These are phyloP conservation scores for Poeciliopsis retropinna DNA, from an alignment of 2,113 vertebrate species.

Conservation along the genomic window DNA sequence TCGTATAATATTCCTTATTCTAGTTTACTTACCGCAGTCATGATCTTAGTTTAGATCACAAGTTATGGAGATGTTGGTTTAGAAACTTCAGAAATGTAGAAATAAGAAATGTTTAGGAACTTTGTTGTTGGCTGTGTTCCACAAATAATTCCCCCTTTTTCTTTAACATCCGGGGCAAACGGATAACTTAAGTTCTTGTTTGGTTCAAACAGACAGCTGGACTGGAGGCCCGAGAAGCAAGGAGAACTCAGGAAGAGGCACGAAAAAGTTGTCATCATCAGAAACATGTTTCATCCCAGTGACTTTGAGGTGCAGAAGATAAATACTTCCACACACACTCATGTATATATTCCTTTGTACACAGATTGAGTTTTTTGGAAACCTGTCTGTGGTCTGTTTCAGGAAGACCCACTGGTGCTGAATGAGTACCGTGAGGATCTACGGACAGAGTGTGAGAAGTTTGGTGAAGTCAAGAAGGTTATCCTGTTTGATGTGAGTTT, in stretches of 20 bases:
- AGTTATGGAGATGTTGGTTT: too few relatives aligned
- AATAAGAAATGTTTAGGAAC: too few relatives aligned
- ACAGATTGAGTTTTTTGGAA: not conserved
- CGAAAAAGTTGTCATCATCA: constrained; percentile 92
- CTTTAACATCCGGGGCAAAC: not conserved
- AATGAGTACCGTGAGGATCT: constrained; percentile 97
- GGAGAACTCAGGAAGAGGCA: constrained; percentile 84
- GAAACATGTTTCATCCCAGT: constrained; percentile 96
- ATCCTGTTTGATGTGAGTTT: constrained; percentile 95
- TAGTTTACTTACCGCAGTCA: too few relatives aligned
- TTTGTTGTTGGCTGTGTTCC: not conserved
- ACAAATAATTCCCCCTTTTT: not conserved
- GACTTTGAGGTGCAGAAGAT: constrained; percentile 89
- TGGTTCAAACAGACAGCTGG: constrained; percentile 85
- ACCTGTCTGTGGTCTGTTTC: constrained; percentile 28
- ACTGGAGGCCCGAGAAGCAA: constrained; percentile 95
- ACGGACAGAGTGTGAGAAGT: constrained; percentile 93
- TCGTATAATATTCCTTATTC: too few relatives aligned
- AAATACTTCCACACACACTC: not conserved
- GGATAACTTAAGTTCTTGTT: not conserved
- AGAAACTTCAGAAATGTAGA: too few relatives aligned
- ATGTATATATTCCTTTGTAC: not conserved
- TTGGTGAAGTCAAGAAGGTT: constrained; percentile 94
- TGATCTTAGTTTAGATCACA: too few relatives aligned
- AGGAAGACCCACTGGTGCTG: constrained; percentile 95